Evolutionary conservation across 2,888 invertebrate genomes (phyloP), one percentile per base, ranked within the genome.

Genomic region (Athrips mouffetella): DNA sequence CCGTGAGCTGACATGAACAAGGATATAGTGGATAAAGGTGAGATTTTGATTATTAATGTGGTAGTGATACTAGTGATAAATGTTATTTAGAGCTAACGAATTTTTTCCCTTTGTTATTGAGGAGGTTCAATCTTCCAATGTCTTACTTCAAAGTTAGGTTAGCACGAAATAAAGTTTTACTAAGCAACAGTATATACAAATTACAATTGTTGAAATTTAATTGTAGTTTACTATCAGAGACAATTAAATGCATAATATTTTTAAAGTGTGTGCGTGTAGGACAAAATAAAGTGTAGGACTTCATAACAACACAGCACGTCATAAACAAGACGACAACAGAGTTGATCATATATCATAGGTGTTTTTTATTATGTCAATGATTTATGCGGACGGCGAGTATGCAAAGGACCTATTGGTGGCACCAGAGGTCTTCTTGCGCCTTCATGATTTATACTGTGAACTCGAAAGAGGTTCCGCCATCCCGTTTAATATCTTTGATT

Each of bases 401-500:
- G 79, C 80, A 76, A 76, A 81, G 78, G 75, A 75, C 74, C 73
- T 76, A 80, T 80, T 76, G 81, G 80, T 80, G 76, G 79, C 74
- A 76, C 65, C 70, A 76, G 66, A 78, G 79, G 75, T 77, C 76
- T 74, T 76, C 80, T 80, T 79, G 74, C 77, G 80, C 77, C 76
- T 78, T 65, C 63, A 67, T 86, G 87, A 88, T 88, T 88, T 88
- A 88, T 85, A 79, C 73, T 85, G 83, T 81, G 85, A 86, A 85
- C 87, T 85, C 76, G 75, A 85, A 86, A 85, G 87, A 88, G 86
- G 86, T 85, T 82, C 86, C 83, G 79, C 82, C 83, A 79, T 83
- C 76, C 79, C 76, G 81, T 86, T 88, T 88, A 88, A 88, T 88
- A 88, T 88, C 76, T 85, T 86, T 88, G 88, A 88, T 88, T 88